Base-by-base conservation (phyloP, 2,888 invertebrate genomes). In the Hololepta plana region DNA sequence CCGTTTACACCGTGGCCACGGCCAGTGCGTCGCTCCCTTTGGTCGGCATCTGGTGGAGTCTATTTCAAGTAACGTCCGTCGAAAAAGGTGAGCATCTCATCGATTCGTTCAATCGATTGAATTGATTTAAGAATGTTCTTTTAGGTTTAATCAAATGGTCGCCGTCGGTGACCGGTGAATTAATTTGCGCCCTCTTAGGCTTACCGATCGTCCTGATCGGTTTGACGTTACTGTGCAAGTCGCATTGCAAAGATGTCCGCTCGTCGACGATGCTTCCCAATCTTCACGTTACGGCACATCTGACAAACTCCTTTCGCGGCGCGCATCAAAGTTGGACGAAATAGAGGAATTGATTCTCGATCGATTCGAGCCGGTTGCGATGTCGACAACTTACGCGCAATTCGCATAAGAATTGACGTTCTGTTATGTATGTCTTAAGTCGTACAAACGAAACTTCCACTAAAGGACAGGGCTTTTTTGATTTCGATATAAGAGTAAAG, bases 151-250 rank as follows among this genome's bases (percentile, higher is more conserved):
- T 63, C 30, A 38, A 53, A 12, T 67, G 64, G 64, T 51, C 60
- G 28, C 67, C 67, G n/a, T 57, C 59, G 9, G 52, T 67, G 27
- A 61, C 64, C 4, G 67, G 67, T n/a, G 68, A 67, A 42, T 43
- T 67, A 12, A 62, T 68, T 29, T 67, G 67, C 42, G 62, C 66
- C 1, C 46, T 66, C 13, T 46, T 67, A 12, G 67, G 67, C 30
- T 52, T 67, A 29, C 66, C 67, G 4, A 60, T 67, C 20, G 62
- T 67, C 11, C 43, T 62, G 6, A 48, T 62, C 4, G 68, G 67
- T 10, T 41, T 66, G 29, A 53, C 53, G 5, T 45, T 67, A 20
- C 49, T 66, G 12, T 58, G 58, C 33, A 59, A 62, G 36, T 56
- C 62, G 3, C 64, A 66, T 43, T 60, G 62, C 35, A 55, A 54